phyloP scores from a whole-genome alignment of 2,113 vertebrate genomes.

The Gopherus flavomarginatus region DNA sequence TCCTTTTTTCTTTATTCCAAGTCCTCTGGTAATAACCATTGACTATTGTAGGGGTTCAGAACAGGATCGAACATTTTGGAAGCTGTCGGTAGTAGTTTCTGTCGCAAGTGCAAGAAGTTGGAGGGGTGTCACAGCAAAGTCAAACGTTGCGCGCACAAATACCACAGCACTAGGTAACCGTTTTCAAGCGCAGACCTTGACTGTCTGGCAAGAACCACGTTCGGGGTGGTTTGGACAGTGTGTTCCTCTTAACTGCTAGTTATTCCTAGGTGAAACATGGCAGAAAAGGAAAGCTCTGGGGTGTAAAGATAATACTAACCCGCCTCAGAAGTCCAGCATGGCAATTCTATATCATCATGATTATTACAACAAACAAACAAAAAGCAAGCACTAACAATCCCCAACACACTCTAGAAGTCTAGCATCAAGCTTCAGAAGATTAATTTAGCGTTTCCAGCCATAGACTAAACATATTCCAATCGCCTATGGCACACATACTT shows the following conservation, averaged over 20 bases:
- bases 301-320: not conserved
- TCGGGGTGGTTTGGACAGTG: not conserved
- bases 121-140: not conserved
- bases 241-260: constrained; percentile 19
- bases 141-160: not conserved
- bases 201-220: not conserved
- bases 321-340: constrained; percentile 44
- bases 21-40: constrained; percentile 19
- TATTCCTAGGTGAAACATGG: not conserved
- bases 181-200: constrained; percentile 1
- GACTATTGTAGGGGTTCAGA: constrained; percentile 20
- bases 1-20: not conserved
- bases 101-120: constrained; percentile 33
- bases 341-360: constrained; percentile 47
- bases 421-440: constrained; percentile 4
- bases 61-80: not conserved
- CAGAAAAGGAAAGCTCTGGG: not conserved
- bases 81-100: not conserved
- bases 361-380: constrained; percentile 34
- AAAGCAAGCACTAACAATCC: not conserved
- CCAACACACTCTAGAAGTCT: constrained; percentile 23
- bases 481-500: constrained; percentile 36
- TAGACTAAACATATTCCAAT: constrained; percentile 44
- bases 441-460: constrained; percentile 39
- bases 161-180: constrained; percentile 28